phyloP scores from a whole-genome alignment of 2,113 vertebrate species.

The Ochotona princeps region DNA sequence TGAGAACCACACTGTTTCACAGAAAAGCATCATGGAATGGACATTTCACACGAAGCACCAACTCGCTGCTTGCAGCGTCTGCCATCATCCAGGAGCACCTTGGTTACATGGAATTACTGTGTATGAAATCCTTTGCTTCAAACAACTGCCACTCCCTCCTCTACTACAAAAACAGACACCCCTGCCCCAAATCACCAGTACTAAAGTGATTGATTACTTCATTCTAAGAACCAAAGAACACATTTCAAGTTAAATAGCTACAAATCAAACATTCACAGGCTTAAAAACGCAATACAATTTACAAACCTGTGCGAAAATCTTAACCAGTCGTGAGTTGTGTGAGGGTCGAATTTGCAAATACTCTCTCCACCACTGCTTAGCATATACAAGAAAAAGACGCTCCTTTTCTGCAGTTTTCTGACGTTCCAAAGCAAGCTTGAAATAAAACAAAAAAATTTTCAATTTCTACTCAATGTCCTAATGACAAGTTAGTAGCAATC shows the following conservation, averaged over 20 bases:
- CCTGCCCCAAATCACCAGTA: neutral
- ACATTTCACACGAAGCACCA: too few species aligned
- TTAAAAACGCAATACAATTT: constrained; percentile 39
- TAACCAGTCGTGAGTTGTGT: constrained; percentile 94
- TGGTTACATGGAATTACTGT: neutral
- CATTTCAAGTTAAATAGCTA: constrained; percentile 33
- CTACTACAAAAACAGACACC: neutral
- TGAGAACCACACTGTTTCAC: neutral
- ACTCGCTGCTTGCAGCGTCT: too few species aligned
- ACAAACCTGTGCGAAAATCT: constrained; percentile 99
- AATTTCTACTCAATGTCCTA: constrained; percentile 28
- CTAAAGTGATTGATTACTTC: constrained; percentile 24
- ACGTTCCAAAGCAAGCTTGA: constrained; percentile 94
- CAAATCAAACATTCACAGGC: constrained; percentile 31
- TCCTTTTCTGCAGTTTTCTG: constrained; percentile 96
- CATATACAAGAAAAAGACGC: constrained; percentile 95
- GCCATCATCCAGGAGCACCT: too few species aligned
- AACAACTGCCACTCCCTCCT: neutral
- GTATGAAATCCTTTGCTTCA: neutral
- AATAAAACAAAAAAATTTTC: constrained; percentile 24
- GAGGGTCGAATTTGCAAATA: constrained; percentile 96
- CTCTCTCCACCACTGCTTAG: constrained; percentile 99
- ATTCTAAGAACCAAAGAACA: neutral
- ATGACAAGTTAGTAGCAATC: constrained; percentile 22
- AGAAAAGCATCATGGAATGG: neutral